Percentiles rank a stretch among this genome's conserved stretches.
These are phyloP conservation scores for Pseudomyrmex flavicornis DNA, from an alignment of 1,140 invertebrate genomes.

Conservation along the genomic window DNA sequence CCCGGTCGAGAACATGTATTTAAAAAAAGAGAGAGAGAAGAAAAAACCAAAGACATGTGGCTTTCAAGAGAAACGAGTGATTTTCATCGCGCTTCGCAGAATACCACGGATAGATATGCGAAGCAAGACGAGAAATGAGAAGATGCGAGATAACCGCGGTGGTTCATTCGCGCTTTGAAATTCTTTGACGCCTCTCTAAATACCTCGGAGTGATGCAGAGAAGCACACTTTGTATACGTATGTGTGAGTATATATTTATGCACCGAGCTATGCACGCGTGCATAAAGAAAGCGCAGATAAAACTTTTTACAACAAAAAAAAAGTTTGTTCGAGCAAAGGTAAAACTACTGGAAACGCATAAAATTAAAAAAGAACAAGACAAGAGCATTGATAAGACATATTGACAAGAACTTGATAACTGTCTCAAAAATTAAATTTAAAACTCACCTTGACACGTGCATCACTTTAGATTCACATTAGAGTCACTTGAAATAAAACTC, in stretches of 20 bases:
- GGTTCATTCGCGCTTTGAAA: constrained; percentile 24
- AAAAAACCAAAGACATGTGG: constrained; percentile 15
- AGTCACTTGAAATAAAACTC: background rate
- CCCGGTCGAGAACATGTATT: no score
- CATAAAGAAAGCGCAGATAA: background rate
- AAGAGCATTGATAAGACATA: background rate
- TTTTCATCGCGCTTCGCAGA: constrained; percentile 46
- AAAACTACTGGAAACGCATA: background rate
- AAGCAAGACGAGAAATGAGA: constrained; percentile 4
- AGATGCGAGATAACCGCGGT: constrained; percentile 1
- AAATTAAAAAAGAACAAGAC: background rate
- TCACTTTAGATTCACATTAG: constrained; percentile 13
- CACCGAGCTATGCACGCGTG: background rate
- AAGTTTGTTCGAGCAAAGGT: background rate
- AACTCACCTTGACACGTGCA: background rate
- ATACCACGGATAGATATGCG: background rate
- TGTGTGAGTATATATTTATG: background rate
- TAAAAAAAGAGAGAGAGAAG: constrained; percentile 14
- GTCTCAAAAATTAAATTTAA: no score
- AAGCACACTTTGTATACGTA: constrained; percentile 2
- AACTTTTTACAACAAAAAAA: background rate
- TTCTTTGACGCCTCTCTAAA: constrained; percentile 31
- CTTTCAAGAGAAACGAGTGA: constrained; percentile 25
- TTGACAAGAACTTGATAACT: no score
- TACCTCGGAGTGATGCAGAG: background rate